Evolutionary conservation across 2,888 invertebrate species (phyloP).

Genomic region (Dinocampus coccinellae): DNA sequence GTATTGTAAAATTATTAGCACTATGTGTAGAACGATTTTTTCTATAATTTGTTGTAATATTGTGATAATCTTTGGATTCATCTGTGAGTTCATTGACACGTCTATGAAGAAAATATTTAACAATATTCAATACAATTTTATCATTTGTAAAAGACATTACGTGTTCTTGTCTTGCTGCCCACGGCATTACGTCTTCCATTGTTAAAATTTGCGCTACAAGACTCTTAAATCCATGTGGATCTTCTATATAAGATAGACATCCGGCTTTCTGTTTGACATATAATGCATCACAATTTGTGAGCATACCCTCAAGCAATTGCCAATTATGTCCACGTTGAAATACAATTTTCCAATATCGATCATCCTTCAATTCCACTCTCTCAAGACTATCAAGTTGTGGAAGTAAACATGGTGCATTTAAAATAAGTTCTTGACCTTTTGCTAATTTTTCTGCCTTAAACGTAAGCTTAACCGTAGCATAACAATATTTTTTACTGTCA

Average conservation of each 20-base stretch:
- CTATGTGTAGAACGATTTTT: slow-evolving; percentile 45
- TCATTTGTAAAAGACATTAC: slow-evolving; percentile 84
- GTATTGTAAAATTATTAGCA: slow-evolving; percentile 49
- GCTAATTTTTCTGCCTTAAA: slow-evolving; percentile 68
- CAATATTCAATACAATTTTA: slow-evolving; percentile 78
- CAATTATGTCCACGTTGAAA: slow-evolving; percentile 88
- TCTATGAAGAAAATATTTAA: slow-evolving; percentile 76
- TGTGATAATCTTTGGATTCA: neutral
- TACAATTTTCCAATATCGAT: slow-evolving; percentile 90
- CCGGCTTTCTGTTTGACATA: slow-evolving; percentile 92
- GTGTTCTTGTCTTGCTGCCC: slow-evolving; percentile 77
- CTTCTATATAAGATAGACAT: slow-evolving; percentile 87
- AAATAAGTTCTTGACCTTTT: slow-evolving; percentile 72
- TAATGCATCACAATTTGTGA: slow-evolving; percentile 79
- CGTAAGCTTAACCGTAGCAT: slow-evolving; percentile 77
- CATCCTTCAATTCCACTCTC: slow-evolving; percentile 84
- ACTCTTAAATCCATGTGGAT: slow-evolving; percentile 84
- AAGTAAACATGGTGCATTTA: slow-evolving; percentile 87
- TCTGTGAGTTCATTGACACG: slow-evolving; percentile 32
- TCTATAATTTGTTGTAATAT: slow-evolving; percentile 41
- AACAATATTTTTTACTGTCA: slow-evolving; percentile 83
- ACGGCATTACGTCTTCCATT: slow-evolving; percentile 78
- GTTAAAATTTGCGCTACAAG: slow-evolving; percentile 85
- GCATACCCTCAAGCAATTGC: slow-evolving; percentile 80
- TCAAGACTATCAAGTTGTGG: slow-evolving; percentile 83